Percentiles rank a stretch among this genome's conserved stretches.
phyloP scores from a whole-genome alignment of 2,113 vertebrate genomes.

The Bubo scandiacus region DNA sequence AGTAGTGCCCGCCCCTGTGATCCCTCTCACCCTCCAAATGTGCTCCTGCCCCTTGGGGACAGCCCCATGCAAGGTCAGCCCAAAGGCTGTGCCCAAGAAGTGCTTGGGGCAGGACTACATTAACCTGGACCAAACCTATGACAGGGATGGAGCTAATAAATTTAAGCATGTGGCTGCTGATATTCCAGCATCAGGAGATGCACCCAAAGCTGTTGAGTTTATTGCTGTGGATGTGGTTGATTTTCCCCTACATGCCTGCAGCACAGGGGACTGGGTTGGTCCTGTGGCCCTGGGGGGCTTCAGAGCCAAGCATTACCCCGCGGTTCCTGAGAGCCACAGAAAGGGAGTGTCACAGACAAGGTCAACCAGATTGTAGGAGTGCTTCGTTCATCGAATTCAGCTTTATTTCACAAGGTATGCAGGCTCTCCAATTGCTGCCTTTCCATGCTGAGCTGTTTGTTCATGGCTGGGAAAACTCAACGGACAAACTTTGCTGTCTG shows the following conservation, averaged over 20 bases:
- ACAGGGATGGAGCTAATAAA: not conserved
- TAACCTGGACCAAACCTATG: not conserved
- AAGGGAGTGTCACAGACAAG: not conserved
- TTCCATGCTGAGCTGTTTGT: not conserved
- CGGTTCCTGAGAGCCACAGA: accelerated
- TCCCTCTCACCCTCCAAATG: not conserved
- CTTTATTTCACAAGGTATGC: not conserved
- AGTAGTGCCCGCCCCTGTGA: accelerated
- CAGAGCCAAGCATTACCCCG: not conserved
- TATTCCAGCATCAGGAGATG: not conserved
- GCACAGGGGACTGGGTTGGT: accelerated
- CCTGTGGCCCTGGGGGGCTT: not conserved
- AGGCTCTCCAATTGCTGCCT: accelerated
- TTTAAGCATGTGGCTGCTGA: not conserved
- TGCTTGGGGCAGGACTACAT: not conserved
- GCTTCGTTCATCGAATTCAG: accelerated
- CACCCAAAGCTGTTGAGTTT: not conserved
- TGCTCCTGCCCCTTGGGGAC: not conserved
- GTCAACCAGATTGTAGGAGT: not conserved
- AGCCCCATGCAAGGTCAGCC: not conserved
- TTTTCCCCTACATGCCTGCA: accelerated
- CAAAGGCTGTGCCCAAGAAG: not conserved
- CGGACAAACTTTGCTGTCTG: not conserved
- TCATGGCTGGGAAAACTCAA: not conserved
- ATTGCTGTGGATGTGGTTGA: accelerated